Evolutionary conservation across 2,888 invertebrate species (phyloP).

Genomic region (Agrilus biguttatus): DNA sequence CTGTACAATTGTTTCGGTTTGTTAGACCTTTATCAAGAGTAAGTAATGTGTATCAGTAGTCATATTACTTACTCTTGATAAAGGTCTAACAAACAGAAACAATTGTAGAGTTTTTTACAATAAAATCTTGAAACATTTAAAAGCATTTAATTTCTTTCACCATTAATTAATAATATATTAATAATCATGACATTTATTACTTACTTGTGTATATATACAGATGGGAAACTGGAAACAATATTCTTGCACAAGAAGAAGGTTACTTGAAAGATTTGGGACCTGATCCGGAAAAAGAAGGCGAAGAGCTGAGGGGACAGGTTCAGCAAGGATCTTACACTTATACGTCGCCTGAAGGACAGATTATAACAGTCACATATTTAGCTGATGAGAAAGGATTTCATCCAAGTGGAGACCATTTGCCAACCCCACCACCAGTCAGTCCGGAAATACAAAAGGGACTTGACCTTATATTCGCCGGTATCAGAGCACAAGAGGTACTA

Average conservation of each 20-base stretch:
- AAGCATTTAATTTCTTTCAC: too few species aligned
- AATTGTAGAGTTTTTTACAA: too few species aligned
- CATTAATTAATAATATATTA: too few species aligned
- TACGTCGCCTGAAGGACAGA: constrained; percentile 63
- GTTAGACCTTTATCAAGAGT: too few species aligned
- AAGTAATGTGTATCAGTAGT: too few species aligned
- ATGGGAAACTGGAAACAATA: constrained; percentile 74
- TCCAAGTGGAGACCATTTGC: constrained; percentile 67
- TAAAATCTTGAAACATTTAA: too few species aligned
- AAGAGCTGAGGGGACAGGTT: constrained; percentile 51
- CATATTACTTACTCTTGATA: too few species aligned
- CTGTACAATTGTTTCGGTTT: too few species aligned
- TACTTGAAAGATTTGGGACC: constrained; percentile 48
- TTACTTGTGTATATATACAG: too few species aligned
- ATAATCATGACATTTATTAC: too few species aligned
- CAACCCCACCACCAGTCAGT: constrained; percentile 71
- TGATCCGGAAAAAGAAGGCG: constrained; percentile 36
- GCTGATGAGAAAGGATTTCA: constrained; percentile 76
- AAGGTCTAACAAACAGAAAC: too few species aligned
- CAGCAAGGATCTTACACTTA: constrained; percentile 68
- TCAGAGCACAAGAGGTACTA: constrained; percentile 46
- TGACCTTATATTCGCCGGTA: constrained; percentile 75
- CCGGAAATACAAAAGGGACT: constrained; percentile 76
- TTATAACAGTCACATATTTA: constrained; percentile 62
- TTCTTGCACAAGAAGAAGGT: constrained; percentile 64